Evolutionary conservation across 2,888 invertebrate genomes (phyloP), one percentile per base, ranked within the genome.

Genomic region (Trachelus iudaicus): DNA sequence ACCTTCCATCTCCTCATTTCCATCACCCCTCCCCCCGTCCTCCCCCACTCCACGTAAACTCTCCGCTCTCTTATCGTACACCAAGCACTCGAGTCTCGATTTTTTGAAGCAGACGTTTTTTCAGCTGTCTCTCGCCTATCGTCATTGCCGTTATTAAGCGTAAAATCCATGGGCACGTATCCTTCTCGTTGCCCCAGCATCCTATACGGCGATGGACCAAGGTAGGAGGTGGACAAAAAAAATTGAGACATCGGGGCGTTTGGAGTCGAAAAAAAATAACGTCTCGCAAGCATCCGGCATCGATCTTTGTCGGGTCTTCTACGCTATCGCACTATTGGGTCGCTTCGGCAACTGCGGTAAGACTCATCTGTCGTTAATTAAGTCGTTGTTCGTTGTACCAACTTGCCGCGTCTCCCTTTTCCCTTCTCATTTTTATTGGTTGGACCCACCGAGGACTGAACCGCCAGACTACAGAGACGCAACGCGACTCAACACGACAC

Each of bases 351-450:
- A 73, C 73, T n/a, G 78, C 73, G 30, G 76, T 30, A 33, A 40
- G 79, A 69, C 79, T 79, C 79, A 76, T 76, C 74, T 76, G 76
- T 80, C 76, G 81, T 83, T 86, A 88, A 87, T 87, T 84, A 85
- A 87, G 81, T 81, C 84, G 81, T 82, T 79, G 80, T 37, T 76
- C 75, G 78, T 73, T 78, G 75, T 78, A 75, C 73, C 76, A 31
- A 75, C 78, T 68, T 71, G 78, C 75, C 77, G 75, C 37, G 37
- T 71, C 33, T 71, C 31, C 71, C 33, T 34, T 76, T 68, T 76
- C 69, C 15, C 35, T 33, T 75, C 69, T 76, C 69, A 77, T 76
- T 76, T 76, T 78, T 73, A 76, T 78, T 73, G 76, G 75, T 76
- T 73, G 31, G 56, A 15, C 71, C 33, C 71, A 71, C 6, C 33